A percentile compares a stretch with the other conserved stretches of the same genome.
Conservation (phyloP, 2,113 vertebrate species). For the Polypterus senegalus region DNA sequence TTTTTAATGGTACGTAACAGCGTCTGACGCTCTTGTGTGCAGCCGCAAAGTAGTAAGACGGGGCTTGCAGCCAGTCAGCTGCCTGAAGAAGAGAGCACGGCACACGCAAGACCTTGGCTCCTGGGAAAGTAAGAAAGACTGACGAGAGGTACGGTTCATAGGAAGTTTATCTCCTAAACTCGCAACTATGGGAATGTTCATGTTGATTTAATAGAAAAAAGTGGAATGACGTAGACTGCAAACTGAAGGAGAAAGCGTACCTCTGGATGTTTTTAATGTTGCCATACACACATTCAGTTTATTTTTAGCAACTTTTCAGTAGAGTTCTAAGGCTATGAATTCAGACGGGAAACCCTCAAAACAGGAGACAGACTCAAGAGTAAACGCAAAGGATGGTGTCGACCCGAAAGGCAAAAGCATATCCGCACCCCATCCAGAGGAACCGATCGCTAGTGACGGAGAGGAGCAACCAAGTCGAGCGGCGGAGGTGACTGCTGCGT, state of each 20-base stretch:
- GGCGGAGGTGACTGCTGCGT: conserved; percentile 63
- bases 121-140: background rate
- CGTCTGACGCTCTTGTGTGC: background rate
- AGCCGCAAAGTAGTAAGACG: background rate
- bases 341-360: conserved; percentile 30
- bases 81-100: background rate
- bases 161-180: background rate
- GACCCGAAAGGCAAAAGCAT: conserved; percentile 21
- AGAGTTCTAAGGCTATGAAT: conserved; percentile 29
- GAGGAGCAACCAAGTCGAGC: conserved; percentile 40
- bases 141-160: background rate
- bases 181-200: conserved; percentile 6
- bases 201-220: background rate
- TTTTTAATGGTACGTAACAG: no score
- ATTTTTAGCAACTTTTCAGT: background rate
- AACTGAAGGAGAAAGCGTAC: background rate
- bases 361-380: conserved; percentile 24
- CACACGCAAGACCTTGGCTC: no score
- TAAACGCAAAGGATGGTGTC: conserved; percentile 23
- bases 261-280: no score
- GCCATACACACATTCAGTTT: background rate
- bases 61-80: background rate
- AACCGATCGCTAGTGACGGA: conserved; percentile 23
- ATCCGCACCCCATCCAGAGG: conserved; percentile 14
- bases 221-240: background rate